A percentile compares a stretch with the other conserved stretches of the same genome.
Evolutionary conservation across 2,797 vertebrate genomes (phyloP).

Genomic region (Margarornis squamiger): DNA sequence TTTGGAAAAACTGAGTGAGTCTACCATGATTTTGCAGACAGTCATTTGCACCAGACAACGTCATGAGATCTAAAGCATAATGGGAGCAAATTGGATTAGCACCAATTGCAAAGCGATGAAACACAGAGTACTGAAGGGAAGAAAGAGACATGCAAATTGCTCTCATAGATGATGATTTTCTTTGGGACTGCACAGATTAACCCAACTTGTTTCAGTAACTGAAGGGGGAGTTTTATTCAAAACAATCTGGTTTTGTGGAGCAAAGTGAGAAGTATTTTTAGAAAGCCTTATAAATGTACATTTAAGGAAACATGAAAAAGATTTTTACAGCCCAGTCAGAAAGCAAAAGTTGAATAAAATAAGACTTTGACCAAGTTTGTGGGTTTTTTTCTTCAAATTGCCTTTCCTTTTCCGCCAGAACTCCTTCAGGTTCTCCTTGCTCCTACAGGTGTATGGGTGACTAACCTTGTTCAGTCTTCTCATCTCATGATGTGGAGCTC

Average conservation of each 20-base stretch:
- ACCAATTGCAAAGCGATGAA: background rate
- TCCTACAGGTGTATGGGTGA: background rate
- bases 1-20: background rate
- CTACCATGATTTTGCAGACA: background rate
- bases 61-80: background rate
- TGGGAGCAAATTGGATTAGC: conserved; percentile 20
- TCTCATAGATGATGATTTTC: background rate
- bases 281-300: background rate
- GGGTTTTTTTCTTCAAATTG: background rate
- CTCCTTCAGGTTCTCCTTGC: background rate
- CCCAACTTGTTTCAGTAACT: background rate
- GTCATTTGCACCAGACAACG: background rate
- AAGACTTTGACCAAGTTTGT: background rate
- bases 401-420: background rate
- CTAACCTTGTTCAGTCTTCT: background rate
- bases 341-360: background rate
- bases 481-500: background rate
- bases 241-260: background rate
- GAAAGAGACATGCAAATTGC: background rate
- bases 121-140: background rate
- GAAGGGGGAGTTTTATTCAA: background rate
- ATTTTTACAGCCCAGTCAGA: background rate
- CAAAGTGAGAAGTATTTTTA: background rate
- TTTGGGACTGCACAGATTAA: background rate
- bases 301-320: background rate